phyloP scores from a whole-genome alignment of 2,113 vertebrate genomes.

The Ochotona curzoniae region DNA sequence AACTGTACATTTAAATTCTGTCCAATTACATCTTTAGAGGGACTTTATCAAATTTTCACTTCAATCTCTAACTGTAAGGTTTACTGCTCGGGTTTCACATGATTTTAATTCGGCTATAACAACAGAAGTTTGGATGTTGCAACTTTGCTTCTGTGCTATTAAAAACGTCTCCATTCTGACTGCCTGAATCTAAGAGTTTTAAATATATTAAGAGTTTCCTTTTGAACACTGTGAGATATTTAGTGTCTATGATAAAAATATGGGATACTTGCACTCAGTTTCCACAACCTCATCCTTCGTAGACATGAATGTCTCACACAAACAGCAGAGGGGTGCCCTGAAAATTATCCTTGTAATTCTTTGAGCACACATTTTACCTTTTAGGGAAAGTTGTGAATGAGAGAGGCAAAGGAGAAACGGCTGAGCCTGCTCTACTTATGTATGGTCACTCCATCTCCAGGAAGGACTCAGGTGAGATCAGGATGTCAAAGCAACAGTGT shows the following conservation, averaged over 20 bases:
- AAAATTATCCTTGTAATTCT: conserved; percentile 11
- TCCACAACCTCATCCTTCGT: not conserved
- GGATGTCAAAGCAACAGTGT: not conserved
- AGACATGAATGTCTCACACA: not conserved
- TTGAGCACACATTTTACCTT: conserved; percentile 5
- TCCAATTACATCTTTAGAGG: not conserved
- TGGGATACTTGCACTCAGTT: not conserved
- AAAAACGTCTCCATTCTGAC: not conserved
- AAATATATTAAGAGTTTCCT: not conserved
- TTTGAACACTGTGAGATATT: not conserved
- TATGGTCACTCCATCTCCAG: not conserved
- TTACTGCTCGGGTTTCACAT: conserved; percentile 8
- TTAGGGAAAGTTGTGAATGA: not conserved
- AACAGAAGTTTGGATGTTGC: not conserved
- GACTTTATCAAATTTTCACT: conserved; percentile 36
- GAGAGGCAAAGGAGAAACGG: not conserved
- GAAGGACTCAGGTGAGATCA: not conserved
- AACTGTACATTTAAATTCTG: not conserved
- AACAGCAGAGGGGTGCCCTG: not conserved
- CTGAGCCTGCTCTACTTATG: not conserved
- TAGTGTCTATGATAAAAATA: not conserved
- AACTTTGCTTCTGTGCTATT: not conserved
- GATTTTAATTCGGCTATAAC: not conserved
- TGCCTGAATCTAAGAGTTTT: not conserved
- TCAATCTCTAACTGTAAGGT: conserved; percentile 1